Base-by-base conservation (phyloP, 2,888 invertebrate genomes). In the Lasioglossum zephyrum region DNA sequence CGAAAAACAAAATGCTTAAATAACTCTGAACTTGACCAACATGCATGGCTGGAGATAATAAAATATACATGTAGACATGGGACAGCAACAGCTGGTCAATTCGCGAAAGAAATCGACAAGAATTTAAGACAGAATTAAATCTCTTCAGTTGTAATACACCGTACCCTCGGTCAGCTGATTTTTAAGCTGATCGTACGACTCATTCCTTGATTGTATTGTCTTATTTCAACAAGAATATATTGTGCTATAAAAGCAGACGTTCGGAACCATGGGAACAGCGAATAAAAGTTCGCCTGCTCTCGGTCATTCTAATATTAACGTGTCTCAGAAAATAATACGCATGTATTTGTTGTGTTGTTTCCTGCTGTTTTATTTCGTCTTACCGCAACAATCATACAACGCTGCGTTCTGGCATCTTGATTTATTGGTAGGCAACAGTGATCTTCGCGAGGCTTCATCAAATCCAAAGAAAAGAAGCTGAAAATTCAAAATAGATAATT, bases 1-100 rank as follows among this genome's bases (percentile, higher is more conserved):
- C 39, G 69, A 75, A 81, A 87, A 86, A 87, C 86, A 87, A 89
- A 87, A 90, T 73, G 63, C 80, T 86, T 80, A 82, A 89, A 89
- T 81, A 81, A 87, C 83, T 87, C 80, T 85, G 73, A 73, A 60
- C 26, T 57, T 49, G 63, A 63, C 39, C 73, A 66, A 36, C 22
- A 63, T 73, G 63, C 57, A 31, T 26, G 76, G 70, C 22, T 69
- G 63, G 80, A 66, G 77, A 60, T 84, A 86, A 89, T 82, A 86
- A 85, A 87, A 82, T 84, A 73, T 60, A 31, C 41, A 70, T 2
- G 41, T n/a, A 8, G 5, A 70, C n/a, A 41, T 6, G 72, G 22
- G 22, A 16, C 77, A 57, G 39, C n/a, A 78, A 79, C 84, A 82
- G 78, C 57, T 89, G 82, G 75, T 84, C 86, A 60, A 39, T 9